These are phyloP conservation scores for Centropyge bicolor DNA, from an alignment of 2,797 vertebrate species.

Conservation along the genomic window DNA sequence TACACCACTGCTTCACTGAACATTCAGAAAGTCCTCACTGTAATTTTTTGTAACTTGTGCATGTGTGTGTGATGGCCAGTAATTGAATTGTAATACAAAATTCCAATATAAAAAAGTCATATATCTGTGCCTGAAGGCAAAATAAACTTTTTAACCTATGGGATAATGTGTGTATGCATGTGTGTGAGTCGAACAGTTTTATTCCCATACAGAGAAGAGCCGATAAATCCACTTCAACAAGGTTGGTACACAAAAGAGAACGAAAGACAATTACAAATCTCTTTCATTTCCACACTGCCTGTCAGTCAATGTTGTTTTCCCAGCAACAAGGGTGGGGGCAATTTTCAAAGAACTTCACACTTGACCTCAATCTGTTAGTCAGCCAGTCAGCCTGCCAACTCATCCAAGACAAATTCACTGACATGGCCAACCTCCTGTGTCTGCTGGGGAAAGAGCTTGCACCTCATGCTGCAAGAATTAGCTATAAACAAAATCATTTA, in stretches of 20 bases:
- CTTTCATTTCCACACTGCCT: slow-evolving; percentile 18
- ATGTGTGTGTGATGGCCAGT: slow-evolving; percentile 25
- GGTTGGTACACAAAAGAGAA: neutral
- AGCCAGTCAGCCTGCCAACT: slow-evolving; percentile 39
- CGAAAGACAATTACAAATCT: slow-evolving; percentile 12
- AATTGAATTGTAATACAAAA: slow-evolving; percentile 60
- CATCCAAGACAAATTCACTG: slow-evolving; percentile 37
- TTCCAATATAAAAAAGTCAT: slow-evolving; percentile 29
- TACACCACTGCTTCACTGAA: no score
- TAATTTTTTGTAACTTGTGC: neutral
- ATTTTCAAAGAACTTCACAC: slow-evolving; percentile 37
- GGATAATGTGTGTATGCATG: neutral
- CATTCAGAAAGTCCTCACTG: neutral
- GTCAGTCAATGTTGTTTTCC: slow-evolving; percentile 48
- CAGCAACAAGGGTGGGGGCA: slow-evolving; percentile 14
- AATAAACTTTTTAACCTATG: neutral
- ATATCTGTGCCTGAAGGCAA: slow-evolving; percentile 45
- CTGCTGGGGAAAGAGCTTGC: neutral
- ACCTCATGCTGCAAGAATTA: neutral
- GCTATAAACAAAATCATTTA: neutral
- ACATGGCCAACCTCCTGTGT: slow-evolving; percentile 21
- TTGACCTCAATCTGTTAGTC: slow-evolving; percentile 58
- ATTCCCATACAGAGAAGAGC: slow-evolving; percentile 18
- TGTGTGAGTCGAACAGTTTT: neutral
- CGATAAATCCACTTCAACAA: slow-evolving; percentile 16